Evolutionary conservation across 1,140 invertebrate genomes (phyloP), one percentile per base, ranked within the genome.

Genomic region (Nymphalis io): DNA sequence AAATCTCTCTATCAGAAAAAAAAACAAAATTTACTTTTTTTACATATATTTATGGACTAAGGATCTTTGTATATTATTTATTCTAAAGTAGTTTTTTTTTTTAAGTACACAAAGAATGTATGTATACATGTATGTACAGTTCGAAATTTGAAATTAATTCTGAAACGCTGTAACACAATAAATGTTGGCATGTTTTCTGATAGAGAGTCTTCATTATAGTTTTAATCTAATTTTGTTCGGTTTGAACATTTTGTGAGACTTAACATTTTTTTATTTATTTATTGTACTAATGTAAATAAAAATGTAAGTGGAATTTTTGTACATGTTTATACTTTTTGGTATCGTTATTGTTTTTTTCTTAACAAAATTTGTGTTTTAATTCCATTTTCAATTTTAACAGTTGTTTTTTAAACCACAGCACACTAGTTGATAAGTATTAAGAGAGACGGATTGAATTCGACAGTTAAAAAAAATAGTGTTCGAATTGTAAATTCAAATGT

Each of bases 241-340:
- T 68, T 68, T 55, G 48, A 55, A 66, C 55, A 70, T 51, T 65
- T 75, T 78, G 68, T 78, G 72, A 75, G 70, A 79, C 73, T 76
- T 72, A 77, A 77, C 67, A 64, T 72, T 72, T 72, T 69, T 68
- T 55, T 62, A 63, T 58, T 46, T 3, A 51, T 51, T 51, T 51
- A 51, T 51, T 38, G 18, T 62, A 70, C 72, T 73, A 75, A 75
- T 77, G 72, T 79, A 77, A 77, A 74, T 75, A 75, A 70, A 72
- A 51, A 61, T 66, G 23, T 62, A 62, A 15, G 61, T 48, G 59
- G 27, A 60, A 27, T 55, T 55, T 55, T 55, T 55, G 51, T 55
- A 55, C 51, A 12, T 18, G 3, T 55, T 15, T 13, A 21, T 27
- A 55, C 23, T n/a, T 55, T 55, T 13, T 10, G 23, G 13, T 55